Base-by-base conservation (phyloP, 92 coral and sea anemone genomes). In the Phenganax marumi region DNA sequence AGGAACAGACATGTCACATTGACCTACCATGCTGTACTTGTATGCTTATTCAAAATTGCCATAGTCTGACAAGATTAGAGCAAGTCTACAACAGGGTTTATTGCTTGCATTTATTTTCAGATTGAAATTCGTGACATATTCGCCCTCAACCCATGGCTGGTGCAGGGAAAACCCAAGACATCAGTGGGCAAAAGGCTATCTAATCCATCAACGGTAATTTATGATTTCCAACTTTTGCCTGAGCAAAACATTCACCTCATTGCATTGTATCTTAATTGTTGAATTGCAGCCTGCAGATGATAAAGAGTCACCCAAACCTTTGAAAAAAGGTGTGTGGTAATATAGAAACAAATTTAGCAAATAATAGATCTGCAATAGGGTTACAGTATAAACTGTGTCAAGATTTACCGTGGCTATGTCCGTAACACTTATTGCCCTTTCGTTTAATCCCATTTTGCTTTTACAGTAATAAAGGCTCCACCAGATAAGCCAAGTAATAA, bases 71-170 rank as follows among this genome's bases (percentile, higher is more conserved):
- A 14, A 17, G 79, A 63, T 43, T 80, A 55, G 17, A 17, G 52
- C 2, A 22, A 2, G 8, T 54, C 1, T 54, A 54, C 2, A 33
- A 33, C 5, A 33, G 43, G 43, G 5, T 3, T 65, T 54, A 9
- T 47, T 47, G 8, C 23, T 60, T 50, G 16, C 52, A 21, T 23
- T 61, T 52, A 47, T 21, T 71, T 87, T 16, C 82, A 95, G 98
- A 95, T 95, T 90, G 98, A 95, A 84, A 87, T 95, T 72, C 97
- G 91, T 57, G 97, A 95, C 84, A 85, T 95, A 19, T 90, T 95
- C 68, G 92, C 93, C 6, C 84, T 95, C 52, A 95, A 95, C 80
- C 97, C 97, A 39, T 85, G 85, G 39, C 96, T 95, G 76, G 93
- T 87, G 0, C 97, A 92, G 69, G 89, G 88, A 16, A 95, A 92